phyloP scores from a whole-genome alignment of 1,140 invertebrate species.

The Listronotus bonariensis region DNA sequence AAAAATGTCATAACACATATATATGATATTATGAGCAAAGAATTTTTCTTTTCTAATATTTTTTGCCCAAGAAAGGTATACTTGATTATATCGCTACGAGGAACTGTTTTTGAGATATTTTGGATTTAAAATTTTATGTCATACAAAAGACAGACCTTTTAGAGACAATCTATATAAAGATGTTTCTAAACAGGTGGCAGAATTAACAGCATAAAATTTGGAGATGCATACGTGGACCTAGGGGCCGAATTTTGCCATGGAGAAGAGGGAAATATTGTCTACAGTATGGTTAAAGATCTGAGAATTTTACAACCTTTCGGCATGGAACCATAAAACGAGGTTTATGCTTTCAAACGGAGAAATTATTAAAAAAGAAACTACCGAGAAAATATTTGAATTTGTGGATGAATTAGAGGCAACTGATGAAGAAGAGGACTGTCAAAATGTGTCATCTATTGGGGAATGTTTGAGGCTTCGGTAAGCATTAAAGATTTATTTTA shows the following conservation, averaged over 20 bases:
- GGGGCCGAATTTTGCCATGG: conserved; percentile 83
- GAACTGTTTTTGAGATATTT: no score
- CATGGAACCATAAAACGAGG: neutral
- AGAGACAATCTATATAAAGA: no score
- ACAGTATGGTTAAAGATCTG: conserved; percentile 64
- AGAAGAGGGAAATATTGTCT: conserved; percentile 71
- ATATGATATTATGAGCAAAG: no score
- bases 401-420: conserved; percentile 10
- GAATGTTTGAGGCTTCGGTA: conserved; percentile 34
- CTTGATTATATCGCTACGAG: no score
- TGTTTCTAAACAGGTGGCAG: conserved; percentile 60
- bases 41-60: no score
- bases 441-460: conserved; percentile 24
- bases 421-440: conserved; percentile 16
- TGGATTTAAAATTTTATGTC: no score
- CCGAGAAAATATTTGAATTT: conserved; percentile 22
- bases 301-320: conserved; percentile 57
- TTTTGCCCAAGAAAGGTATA: no score
- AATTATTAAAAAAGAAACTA: conserved; percentile 2
- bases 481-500: neutral
- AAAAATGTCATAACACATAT: no score
- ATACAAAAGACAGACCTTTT: no score
- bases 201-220: conserved; percentile 64
- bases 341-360: conserved; percentile 34
- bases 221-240: conserved; percentile 69